Evolutionary conservation across 2,797 vertebrate species (phyloP).

Genomic region (Parambassis ranga): DNA sequence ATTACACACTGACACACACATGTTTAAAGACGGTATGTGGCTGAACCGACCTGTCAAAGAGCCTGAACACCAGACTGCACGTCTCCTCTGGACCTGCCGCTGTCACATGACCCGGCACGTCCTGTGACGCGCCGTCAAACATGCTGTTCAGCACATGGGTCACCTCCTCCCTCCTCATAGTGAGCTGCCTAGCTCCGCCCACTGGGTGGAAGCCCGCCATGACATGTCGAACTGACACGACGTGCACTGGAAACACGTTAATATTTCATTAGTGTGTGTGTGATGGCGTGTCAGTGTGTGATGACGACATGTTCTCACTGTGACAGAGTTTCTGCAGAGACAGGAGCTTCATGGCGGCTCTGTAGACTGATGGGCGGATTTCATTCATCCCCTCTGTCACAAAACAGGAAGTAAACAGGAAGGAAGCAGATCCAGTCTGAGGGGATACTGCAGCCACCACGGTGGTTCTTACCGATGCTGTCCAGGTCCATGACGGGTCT

Average conservation of each 20-base stretch:
- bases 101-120: constrained; percentile 63
- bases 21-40: neutral
- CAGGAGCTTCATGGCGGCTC: constrained; percentile 84
- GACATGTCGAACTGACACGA: constrained; percentile 61
- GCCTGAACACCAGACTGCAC: constrained; percentile 67
- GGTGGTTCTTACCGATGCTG: constrained; percentile 59
- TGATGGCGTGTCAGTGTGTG: no score
- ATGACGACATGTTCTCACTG: no score
- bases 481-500: constrained; percentile 59
- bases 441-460: no score
- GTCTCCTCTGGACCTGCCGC: constrained; percentile 70
- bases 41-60: constrained; percentile 80
- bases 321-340: constrained; percentile 83
- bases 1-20: neutral
- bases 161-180: constrained; percentile 71
- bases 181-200: neutral
- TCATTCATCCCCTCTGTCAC: constrained; percentile 74
- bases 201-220: constrained; percentile 22
- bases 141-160: constrained; percentile 71
- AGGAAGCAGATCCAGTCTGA: no score
- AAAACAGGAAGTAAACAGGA: neutral
- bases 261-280: no score
- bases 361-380: constrained; percentile 78
- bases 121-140: constrained; percentile 69
- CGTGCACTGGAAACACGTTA: constrained; percentile 70